Evolutionary conservation across 2,888 invertebrate genomes (phyloP).

Genomic region (Acanthoscelides obtectus): DNA sequence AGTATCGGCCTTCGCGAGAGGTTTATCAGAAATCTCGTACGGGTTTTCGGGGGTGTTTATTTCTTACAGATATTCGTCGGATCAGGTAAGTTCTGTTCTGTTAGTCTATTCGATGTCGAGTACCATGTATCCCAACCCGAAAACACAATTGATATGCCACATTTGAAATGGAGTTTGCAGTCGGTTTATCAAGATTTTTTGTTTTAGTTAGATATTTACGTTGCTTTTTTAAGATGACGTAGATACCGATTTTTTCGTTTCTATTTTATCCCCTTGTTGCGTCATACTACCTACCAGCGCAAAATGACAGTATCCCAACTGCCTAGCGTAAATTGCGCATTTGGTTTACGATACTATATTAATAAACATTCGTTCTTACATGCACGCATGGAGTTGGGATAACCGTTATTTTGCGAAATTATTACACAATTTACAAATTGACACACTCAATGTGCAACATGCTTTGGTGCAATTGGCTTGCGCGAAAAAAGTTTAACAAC

Average conservation of each 20-base stretch:
- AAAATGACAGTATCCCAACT: conserved; percentile 15
- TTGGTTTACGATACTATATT: no score
- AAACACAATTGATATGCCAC: conserved; percentile 38
- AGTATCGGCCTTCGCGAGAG: conserved; percentile 7
- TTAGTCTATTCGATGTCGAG: neutral
- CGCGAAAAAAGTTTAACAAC: conserved; percentile 17
- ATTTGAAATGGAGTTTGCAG: conserved; percentile 42
- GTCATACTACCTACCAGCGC: conserved; percentile 10
- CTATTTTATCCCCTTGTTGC: neutral
- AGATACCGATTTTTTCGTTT: neutral
- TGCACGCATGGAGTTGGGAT: neutral
- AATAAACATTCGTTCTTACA: no score
- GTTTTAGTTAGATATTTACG: conserved; percentile 26
- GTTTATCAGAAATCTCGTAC: neutral
- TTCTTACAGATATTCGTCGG: neutral
- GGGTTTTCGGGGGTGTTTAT: neutral
- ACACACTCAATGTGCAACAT: conserved; percentile 37
- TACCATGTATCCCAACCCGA: conserved; percentile 28
- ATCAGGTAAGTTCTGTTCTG: neutral
- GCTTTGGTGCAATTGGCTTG: conserved; percentile 36
- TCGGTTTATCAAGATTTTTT: conserved; percentile 32
- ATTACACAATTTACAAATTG: conserved; percentile 11
- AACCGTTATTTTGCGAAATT: neutral
- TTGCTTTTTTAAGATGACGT: conserved; percentile 8
- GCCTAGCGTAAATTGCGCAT: no score